Conservation (phyloP, 2,113 vertebrate genomes). For the pig (Sus scrofa) region T2T-Sscrofa CM000830.6:19303501-19304000, state of each 20-base stretch:
- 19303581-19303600: not conserved
- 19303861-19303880: constrained; percentile 35
- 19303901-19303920: not conserved
- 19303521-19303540: not conserved
- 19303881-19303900: not conserved
- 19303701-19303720: not conserved
- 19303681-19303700: not conserved
- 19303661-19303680: not conserved
- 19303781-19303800: not conserved
- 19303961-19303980: not conserved
- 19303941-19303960: not conserved
- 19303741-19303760: not conserved
- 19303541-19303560: not conserved
- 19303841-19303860: constrained; percentile 21
- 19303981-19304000: constrained; percentile 4
- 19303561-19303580: not conserved
- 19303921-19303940: not conserved
- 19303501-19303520: constrained; percentile 8
- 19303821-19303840: not conserved
- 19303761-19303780: constrained; percentile 34
- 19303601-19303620: constrained; percentile 13
- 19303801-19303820: not conserved
- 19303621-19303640: constrained; percentile 62
- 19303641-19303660: not conserved
- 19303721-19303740: not conserved